These are phyloP conservation scores for Pionites leucogaster DNA, from an alignment of 2,113 vertebrate species.

Conservation along the genomic window DNA sequence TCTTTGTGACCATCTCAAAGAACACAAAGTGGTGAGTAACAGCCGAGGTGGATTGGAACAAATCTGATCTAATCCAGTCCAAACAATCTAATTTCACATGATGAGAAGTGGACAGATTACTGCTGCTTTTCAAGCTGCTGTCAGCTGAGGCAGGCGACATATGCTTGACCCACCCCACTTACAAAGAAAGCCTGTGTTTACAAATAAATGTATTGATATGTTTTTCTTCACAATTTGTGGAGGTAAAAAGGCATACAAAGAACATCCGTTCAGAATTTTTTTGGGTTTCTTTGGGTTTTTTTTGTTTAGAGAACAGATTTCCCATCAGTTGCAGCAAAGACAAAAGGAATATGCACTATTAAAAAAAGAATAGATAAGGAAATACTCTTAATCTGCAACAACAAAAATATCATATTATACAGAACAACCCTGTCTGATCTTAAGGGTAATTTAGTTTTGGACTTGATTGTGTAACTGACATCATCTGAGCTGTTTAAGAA, in stretches of 20 bases:
- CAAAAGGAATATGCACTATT: not conserved
- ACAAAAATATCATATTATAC: not conserved
- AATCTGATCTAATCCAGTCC: conserved; percentile 38
- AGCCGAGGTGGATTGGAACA: not conserved
- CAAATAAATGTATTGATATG: not conserved
- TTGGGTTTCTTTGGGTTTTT: not conserved
- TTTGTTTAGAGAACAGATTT: not conserved
- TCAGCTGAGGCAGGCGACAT: not conserved
- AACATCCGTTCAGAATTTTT: not conserved
- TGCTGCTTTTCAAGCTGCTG: not conserved
- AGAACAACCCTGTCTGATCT: not conserved
- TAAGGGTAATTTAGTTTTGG: not conserved
- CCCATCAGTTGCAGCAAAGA: not conserved
- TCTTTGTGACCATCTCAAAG: conserved; percentile 32
- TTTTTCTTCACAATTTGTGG: not conserved
- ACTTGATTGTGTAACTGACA: not conserved
- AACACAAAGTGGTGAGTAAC: conserved; percentile 1
- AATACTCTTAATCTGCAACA: not conserved
- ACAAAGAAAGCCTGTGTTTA: not conserved
- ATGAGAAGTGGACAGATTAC: conserved; percentile 4
- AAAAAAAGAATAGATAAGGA: not conserved
- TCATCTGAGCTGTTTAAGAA: not conserved
- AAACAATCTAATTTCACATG: conserved; percentile 35
- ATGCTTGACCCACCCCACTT: not conserved
- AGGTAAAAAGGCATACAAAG: not conserved